Evolutionary conservation across 2,113 vertebrate species (phyloP).

Genomic region (Mormyrus iriodes): DNA sequence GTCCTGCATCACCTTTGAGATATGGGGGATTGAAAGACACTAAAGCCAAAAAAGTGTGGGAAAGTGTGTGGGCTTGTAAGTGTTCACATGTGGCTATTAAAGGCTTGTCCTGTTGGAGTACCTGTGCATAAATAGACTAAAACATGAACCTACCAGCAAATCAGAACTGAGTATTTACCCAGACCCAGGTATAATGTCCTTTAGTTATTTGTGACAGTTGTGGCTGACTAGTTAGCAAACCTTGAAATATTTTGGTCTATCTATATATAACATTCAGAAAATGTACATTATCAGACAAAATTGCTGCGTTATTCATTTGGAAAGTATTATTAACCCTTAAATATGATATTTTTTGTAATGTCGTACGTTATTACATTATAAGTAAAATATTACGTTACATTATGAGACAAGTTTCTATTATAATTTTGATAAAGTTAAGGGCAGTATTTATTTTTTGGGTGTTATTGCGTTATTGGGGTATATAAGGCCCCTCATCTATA

Average conservation of each 20-base stretch:
- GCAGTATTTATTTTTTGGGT: background rate
- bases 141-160: background rate
- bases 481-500: background rate
- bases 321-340: background rate
- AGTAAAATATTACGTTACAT: background rate
- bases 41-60: background rate
- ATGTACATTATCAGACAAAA: background rate
- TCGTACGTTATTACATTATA: background rate
- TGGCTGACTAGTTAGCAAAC: background rate
- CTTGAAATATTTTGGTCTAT: no score
- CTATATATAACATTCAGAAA: background rate
- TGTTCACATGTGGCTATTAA: background rate
- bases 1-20: background rate
- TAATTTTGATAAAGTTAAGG: background rate
- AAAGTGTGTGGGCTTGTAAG: background rate
- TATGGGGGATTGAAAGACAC: background rate
- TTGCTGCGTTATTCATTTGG: background rate
- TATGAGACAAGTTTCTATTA: background rate
- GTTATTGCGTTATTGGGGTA: background rate
- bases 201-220: background rate
- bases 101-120: background rate
- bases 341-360: background rate
- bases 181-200: background rate
- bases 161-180: background rate
- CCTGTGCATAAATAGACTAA: background rate